Conservation (phyloP, 2,888 invertebrate genomes). For the Parascotia fuliginaria region DNA sequence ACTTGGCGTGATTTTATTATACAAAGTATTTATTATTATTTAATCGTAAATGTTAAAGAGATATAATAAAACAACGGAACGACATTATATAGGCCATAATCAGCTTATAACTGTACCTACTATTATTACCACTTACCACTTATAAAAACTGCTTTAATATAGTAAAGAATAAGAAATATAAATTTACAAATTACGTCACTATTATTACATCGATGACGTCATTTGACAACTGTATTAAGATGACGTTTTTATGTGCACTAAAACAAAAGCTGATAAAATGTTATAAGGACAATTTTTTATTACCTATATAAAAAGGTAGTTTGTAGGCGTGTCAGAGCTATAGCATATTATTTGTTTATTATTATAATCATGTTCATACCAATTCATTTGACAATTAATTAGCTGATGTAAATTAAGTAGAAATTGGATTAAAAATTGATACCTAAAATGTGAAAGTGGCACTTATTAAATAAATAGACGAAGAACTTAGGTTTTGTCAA, state of each 20-base stretch:
- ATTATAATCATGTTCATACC: background rate
- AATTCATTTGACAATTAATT: constrained; percentile 3
- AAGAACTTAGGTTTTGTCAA: no score
- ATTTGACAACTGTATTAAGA: constrained; percentile 21
- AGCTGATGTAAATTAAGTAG: background rate
- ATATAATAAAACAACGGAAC: background rate
- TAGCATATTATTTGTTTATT: constrained; percentile 10
- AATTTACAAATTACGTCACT: constrained; percentile 17
- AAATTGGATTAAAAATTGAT: no score
- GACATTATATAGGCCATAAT: constrained; percentile 1
- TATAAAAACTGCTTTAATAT: constrained; percentile 21
- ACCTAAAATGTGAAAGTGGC: no score
- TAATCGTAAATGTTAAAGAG: background rate
- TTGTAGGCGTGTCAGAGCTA: constrained; percentile 7
- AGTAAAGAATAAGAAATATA: constrained; percentile 23
- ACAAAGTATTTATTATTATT: background rate
- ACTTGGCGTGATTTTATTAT: constrained; percentile 24
- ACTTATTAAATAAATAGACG: no score
- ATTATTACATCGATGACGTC: constrained; percentile 16
- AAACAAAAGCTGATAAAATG: constrained; percentile 17
- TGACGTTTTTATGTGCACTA: constrained; percentile 25
- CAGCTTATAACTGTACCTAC: background rate
- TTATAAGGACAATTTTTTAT: constrained; percentile 8
- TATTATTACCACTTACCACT: constrained; percentile 4
- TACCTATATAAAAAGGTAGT: constrained; percentile 7